Percentiles rank a stretch among this genome's conserved stretches.
Evolutionary conservation across 2,113 vertebrate species (phyloP).

Genomic region (Anarrhichthys ocellatus): DNA sequence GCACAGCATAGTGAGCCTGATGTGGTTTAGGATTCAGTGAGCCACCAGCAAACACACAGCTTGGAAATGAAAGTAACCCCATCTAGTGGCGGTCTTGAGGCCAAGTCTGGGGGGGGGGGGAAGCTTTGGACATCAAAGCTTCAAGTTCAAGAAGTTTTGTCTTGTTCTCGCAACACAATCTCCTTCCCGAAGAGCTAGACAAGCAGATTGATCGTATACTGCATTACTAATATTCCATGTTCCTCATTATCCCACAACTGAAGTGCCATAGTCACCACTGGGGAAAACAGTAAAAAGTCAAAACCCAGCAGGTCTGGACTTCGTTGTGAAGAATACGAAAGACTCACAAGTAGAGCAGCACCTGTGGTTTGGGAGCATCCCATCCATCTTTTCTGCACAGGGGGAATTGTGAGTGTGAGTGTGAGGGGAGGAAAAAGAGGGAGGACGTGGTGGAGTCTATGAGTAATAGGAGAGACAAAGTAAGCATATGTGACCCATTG

Average conservation of each 20-base stretch:
- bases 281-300: slow-evolving; percentile 47
- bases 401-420: slow-evolving; percentile 62
- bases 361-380: slow-evolving; percentile 76
- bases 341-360: slow-evolving; percentile 81
- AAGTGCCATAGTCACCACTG: slow-evolving; percentile 19
- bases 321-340: slow-evolving; percentile 61
- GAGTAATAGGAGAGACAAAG: slow-evolving; percentile 70
- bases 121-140: neutral
- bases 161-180: slow-evolving; percentile 10
- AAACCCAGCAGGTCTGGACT: slow-evolving; percentile 17
- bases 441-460: slow-evolving; percentile 50
- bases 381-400: slow-evolving; percentile 78
- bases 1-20: neutral
- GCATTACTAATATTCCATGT: slow-evolving; percentile 32
- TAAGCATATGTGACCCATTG: slow-evolving; percentile 71
- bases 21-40: neutral
- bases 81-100: slow-evolving; percentile 62
- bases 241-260: slow-evolving; percentile 33
- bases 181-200: slow-evolving; percentile 52
- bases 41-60: neutral
- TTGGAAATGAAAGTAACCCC: slow-evolving; percentile 50
- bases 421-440: slow-evolving; percentile 47
- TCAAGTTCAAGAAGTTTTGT: slow-evolving; percentile 31
- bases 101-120: neutral
- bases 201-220: slow-evolving; percentile 49